Conservation (phyloP, 37 sponge, comb jelly and placozoan species). For the Oscarella lobularis region DNA sequence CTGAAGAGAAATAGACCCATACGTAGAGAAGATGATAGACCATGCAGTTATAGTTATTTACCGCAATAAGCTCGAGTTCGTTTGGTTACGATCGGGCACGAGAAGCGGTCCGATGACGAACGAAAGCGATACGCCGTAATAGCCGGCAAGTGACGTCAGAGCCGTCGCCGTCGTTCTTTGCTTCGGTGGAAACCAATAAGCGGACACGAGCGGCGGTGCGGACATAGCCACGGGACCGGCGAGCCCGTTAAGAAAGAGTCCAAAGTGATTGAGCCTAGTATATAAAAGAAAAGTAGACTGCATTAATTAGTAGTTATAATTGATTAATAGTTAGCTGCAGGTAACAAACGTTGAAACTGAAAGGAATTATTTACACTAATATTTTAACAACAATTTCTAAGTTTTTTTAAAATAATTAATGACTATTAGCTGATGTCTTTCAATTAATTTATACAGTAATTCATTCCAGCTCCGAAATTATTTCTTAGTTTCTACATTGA, state of each 20-base stretch:
- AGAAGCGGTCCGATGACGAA: slow-evolving; percentile 12
- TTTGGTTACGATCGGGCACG: not conserved
- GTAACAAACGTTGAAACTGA: not conserved
- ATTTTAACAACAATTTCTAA: not conserved
- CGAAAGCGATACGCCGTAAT: slow-evolving; percentile 3
- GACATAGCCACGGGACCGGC: slow-evolving; percentile 1
- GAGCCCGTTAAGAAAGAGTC: slow-evolving; percentile 5
- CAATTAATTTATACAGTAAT: no score
- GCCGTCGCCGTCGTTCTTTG: slow-evolving; percentile 11
- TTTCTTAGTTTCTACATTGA: not conserved
- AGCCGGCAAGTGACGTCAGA: not conserved
- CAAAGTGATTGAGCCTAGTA: slow-evolving; percentile 6
- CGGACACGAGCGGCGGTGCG: slow-evolving; percentile 11
- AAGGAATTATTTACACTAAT: not conserved
- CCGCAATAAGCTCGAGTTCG: not conserved
- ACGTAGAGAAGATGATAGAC: no score
- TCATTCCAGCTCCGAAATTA: no score
- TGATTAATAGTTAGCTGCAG: no score
- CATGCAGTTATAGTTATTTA: no score
- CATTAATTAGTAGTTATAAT: no score
- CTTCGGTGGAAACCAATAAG: slow-evolving; percentile 10
- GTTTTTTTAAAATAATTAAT: not conserved
- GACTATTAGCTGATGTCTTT: no score
- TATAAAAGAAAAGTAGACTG: not conserved
- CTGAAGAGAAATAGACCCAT: no score